Percentiles rank a stretch among this genome's conserved stretches.
These are phyloP conservation scores for Hyphantria cunea DNA, from an alignment of 1,140 invertebrate genomes.

Conservation along the genomic window DNA sequence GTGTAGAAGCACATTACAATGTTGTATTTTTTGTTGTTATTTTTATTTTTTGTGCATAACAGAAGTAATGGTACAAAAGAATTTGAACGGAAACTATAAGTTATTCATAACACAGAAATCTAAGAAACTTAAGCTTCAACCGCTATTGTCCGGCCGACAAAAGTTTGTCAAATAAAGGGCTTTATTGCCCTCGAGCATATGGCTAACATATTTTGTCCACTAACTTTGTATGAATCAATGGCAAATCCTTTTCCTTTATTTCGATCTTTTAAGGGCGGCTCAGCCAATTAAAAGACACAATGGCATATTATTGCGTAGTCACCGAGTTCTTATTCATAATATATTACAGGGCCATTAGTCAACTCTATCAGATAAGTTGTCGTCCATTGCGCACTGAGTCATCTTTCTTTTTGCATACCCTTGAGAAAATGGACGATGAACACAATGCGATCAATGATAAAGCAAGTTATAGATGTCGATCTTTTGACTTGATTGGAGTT, in stretches of 20 bases:
- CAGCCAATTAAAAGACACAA: constrained; percentile 24
- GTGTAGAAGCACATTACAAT: too few species aligned
- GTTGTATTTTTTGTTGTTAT: too few species aligned
- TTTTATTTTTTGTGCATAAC: too few species aligned
- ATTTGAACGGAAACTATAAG: too few species aligned
- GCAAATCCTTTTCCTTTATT: constrained; percentile 24
- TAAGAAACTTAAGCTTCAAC: not conserved
- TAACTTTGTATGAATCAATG: constrained; percentile 16
- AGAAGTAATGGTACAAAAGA: too few species aligned
- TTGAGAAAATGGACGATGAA: constrained; percentile 16
- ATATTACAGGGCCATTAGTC: constrained; percentile 37
- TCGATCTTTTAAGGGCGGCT: constrained; percentile 19
- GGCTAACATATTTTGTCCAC: constrained; percentile 9
- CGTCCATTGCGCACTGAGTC: constrained; percentile 42
- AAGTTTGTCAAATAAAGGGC: constrained; percentile 9
- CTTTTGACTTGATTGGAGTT: constrained; percentile 16
- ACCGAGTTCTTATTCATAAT: constrained; percentile 36
- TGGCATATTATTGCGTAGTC: constrained; percentile 25
- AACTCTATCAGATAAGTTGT: constrained; percentile 38
- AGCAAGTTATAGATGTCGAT: constrained; percentile 33
- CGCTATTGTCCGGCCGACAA: constrained; percentile 12
- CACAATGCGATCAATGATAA: constrained; percentile 22
- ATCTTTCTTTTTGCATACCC: constrained; percentile 46
- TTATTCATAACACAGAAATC: not conserved
- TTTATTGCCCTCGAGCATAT: constrained; percentile 7